Percentiles rank a stretch among this genome's conserved stretches.
phyloP scores from a whole-genome alignment of 2,888 invertebrate species.

The Bedellia somnulentella region DNA sequence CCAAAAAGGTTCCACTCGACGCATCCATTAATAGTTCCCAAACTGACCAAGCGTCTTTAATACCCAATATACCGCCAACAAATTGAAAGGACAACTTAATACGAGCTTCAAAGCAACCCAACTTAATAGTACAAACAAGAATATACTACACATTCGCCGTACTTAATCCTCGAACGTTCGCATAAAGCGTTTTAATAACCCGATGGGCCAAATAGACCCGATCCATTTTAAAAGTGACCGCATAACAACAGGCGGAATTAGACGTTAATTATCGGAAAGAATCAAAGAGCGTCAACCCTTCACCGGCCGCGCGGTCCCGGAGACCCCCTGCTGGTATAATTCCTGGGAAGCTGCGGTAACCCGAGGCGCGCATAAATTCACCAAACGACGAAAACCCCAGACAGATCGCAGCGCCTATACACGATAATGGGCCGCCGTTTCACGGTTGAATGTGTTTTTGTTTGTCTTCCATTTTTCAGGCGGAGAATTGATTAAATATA shows the following conservation, averaged over 20 bases:
- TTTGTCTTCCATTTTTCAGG: conserved; percentile 12
- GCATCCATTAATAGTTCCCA: too few species aligned
- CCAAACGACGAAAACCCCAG: conserved; percentile 20
- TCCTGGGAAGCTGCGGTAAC: conserved; percentile 4
- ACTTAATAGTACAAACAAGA: too few species aligned
- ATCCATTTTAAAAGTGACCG: background rate
- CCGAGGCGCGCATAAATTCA: conserved; percentile 26
- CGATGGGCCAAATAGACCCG: too few species aligned
- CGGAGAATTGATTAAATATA: too few species aligned
- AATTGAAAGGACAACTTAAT: too few species aligned
- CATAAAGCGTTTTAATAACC: too few species aligned
- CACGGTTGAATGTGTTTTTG: conserved; percentile 19
- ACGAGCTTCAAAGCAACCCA: too few species aligned
- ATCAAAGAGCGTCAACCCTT: conserved; percentile 43
- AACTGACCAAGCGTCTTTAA: too few species aligned
- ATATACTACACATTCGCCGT: too few species aligned
- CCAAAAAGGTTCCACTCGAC: too few species aligned
- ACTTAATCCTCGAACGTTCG: too few species aligned
- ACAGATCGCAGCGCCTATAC: conserved; percentile 20
- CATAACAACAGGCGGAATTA: background rate
- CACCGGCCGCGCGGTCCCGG: conserved; percentile 15
- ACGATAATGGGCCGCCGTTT: conserved; percentile 26
- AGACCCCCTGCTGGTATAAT: conserved; percentile 13
- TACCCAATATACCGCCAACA: too few species aligned
- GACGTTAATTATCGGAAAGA: conserved; percentile 39